Percentiles rank a stretch among this genome's conserved stretches.
Conservation (phyloP, 2,797 vertebrate species). For the Adelosebastes latens region DNA sequence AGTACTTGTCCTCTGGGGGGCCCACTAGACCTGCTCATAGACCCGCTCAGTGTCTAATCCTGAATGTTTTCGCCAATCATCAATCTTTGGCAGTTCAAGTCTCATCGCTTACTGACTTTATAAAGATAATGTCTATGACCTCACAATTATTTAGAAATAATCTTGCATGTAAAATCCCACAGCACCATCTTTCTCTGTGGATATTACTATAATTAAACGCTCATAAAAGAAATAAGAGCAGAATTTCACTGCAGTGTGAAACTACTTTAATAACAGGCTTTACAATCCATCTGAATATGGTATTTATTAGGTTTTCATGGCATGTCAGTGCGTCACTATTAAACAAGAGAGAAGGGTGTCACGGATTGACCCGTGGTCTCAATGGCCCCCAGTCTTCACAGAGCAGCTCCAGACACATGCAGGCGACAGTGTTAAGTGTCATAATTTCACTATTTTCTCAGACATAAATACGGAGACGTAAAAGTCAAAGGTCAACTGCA, state of each 20-base stretch:
- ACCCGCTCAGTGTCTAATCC: background rate
- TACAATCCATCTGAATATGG: constrained; percentile 25
- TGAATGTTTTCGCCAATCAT: constrained; percentile 1
- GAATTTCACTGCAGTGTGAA: constrained; percentile 6
- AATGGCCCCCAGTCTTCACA: constrained; percentile 69
- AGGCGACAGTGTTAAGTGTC: constrained; percentile 79
- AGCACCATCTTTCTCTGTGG: background rate
- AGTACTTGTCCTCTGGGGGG: constrained; percentile 62
- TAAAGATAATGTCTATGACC: background rate
- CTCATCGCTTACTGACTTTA: background rate
- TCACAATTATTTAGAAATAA: constrained; percentile 2
- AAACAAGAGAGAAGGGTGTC: constrained; percentile 54
- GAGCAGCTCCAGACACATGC: constrained; percentile 71
- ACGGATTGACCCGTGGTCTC: constrained; percentile 49
- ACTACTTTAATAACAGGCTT: constrained; percentile 19
- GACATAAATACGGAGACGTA: constrained; percentile 76
- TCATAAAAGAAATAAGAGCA: background rate
- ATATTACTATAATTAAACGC: background rate
- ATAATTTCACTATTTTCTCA: constrained; percentile 82
- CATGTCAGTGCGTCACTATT: constrained; percentile 47
- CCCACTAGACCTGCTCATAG: constrained; percentile 47
- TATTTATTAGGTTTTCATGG: constrained; percentile 41
- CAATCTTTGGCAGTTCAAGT: background rate
- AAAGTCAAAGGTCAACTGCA: constrained; percentile 79
- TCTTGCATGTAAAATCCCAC: background rate